These are phyloP conservation scores for Oreochromis spilurus DNA, from an alignment of 2,113 vertebrate genomes.

Conservation along the genomic window DNA sequence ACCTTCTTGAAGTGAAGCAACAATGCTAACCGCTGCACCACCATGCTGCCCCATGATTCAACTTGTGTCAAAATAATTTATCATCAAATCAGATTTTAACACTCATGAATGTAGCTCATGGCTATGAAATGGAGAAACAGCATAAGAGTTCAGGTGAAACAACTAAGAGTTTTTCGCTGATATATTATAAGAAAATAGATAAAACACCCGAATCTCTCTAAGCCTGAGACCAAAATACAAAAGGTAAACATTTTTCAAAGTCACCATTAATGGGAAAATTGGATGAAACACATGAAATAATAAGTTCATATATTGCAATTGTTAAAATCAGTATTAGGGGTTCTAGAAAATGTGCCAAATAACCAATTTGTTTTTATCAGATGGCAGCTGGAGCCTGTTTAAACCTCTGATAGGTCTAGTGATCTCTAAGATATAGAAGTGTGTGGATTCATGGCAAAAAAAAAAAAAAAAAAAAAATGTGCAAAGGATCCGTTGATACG, in stretches of 20 bases:
- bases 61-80: not conserved
- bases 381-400: not conserved
- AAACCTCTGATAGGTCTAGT: not conserved
- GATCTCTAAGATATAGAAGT: not conserved
- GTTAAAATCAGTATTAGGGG: not conserved
- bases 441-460: accelerated
- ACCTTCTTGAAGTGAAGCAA: not conserved
- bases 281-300: not conserved
- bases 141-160: not conserved
- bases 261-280: not conserved
- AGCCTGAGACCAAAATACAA: not conserved
- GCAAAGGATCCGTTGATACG: not conserved
- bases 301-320: not conserved
- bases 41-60: not conserved
- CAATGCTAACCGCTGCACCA: not conserved
- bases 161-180: not conserved
- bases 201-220: not conserved
- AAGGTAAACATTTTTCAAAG: not conserved
- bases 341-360: accelerated
- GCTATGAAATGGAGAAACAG: not conserved
- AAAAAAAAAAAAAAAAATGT: not conserved
- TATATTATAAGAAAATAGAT: not conserved
- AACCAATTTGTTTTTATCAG: not conserved
- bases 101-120: not conserved
- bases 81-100: not conserved